Evolutionary conservation across 2,888 invertebrate genomes (phyloP).

Genomic region (Drosophila multiciliata): DNA sequence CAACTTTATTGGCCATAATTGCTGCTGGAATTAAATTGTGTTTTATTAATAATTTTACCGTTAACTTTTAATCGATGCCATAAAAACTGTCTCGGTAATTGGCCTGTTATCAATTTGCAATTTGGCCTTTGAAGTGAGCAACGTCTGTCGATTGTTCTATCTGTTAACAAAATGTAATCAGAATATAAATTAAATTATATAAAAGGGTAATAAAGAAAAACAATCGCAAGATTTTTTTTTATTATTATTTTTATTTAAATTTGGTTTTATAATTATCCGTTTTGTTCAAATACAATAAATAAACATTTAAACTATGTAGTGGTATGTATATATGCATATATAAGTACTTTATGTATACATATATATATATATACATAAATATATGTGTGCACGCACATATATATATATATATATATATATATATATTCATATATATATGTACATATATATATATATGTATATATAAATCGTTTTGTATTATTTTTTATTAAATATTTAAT

Average conservation of each 20-base stretch:
- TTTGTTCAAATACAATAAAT: constrained; percentile 75
- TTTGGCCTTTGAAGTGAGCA: constrained; percentile 25
- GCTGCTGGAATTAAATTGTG: constrained; percentile 34
- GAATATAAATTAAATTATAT: neutral
- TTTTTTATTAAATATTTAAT: constrained; percentile 69
- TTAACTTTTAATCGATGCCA: constrained; percentile 33
- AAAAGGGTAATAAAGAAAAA: neutral
- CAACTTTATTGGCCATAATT: constrained; percentile 30
- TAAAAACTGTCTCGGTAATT: constrained; percentile 54
- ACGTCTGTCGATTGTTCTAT: neutral
- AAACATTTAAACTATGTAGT: constrained; percentile 82
- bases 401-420: constrained; percentile 40
- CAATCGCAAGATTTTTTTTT: neutral
- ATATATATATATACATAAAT: constrained; percentile 37
- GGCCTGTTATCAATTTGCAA: constrained; percentile 33
- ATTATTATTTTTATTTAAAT: constrained; percentile 69
- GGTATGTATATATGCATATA: constrained; percentile 70
- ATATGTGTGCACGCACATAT: constrained; percentile 23
- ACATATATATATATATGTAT: constrained; percentile 44
- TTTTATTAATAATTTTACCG: constrained; percentile 6
- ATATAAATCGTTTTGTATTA: constrained; percentile 57
- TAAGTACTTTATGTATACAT: constrained; percentile 45
- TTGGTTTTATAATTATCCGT: constrained; percentile 70
- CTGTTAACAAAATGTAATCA: neutral
- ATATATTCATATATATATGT: constrained; percentile 44